Conservation (phyloP, 2,888 invertebrate genomes). For the Petrolisthes manimaculis region DNA sequence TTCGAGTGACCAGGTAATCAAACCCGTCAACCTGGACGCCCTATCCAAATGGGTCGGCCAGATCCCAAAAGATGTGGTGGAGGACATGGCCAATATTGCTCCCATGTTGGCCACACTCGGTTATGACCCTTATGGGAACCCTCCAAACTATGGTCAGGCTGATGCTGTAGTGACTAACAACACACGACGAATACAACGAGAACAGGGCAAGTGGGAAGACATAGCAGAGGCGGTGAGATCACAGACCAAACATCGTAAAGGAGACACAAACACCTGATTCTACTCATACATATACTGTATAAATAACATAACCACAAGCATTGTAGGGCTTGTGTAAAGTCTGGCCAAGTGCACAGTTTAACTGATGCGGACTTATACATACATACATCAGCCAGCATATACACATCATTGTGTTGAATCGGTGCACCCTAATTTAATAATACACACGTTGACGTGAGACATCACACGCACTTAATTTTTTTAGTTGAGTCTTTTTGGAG, state of each 20-base stretch:
- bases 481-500: too few species aligned
- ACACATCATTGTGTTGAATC: too few species aligned
- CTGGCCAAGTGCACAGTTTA: too few species aligned
- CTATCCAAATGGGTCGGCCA: conserved; percentile 92
- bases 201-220: conserved; percentile 59
- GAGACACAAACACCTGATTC: conserved; percentile 46
- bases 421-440: not conserved
- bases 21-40: conserved; percentile 96
- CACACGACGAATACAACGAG: conserved; percentile 58
- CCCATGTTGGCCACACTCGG: conserved; percentile 91
- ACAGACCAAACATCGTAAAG: conserved; percentile 50
- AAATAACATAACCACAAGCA: not conserved
- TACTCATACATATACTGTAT: not conserved
- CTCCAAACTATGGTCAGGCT: conserved; percentile 86
- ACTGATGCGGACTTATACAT: too few species aligned
- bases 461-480: not conserved
- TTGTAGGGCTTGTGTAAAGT: not conserved
- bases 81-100: conserved; percentile 91
- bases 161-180: conserved; percentile 64
- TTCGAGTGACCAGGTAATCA: conserved; percentile 98
- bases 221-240: conserved; percentile 56
- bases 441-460: not conserved
- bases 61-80: conserved; percentile 90
- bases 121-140: conserved; percentile 96
- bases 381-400: too few species aligned